Base-by-base conservation (phyloP, 2,797 vertebrate genomes). In the Sebastes nivosus region DNA sequence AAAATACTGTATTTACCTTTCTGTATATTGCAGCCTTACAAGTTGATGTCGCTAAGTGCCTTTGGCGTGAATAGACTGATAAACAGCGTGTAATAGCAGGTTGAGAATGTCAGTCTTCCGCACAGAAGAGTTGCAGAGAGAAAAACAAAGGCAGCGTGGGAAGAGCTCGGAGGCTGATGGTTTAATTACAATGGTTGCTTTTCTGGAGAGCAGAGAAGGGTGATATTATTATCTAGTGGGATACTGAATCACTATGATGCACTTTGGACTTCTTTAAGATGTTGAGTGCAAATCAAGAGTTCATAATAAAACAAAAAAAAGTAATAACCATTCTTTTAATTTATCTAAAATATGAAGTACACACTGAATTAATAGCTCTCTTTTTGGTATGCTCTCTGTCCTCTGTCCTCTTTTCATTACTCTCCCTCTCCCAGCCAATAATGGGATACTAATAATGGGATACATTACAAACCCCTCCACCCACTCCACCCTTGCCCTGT, bases 131-230 rank as follows among this genome's bases (percentile, higher is more conserved):
- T 52, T 38, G 74, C 57, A 25, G 64, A 4, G 69, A 50, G 58
- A 59, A 75, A 84, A 83, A 92, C 87, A 92, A 90, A 93, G 83
- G 87, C 88, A 76, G 79, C 30, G 82, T 88, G 82, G 84, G 87
- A 87, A 85, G 83, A 65, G 80, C 79, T 73, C 20, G 13, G 58
- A 59, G 74, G 69, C 79, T 87, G 93, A 92, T 77, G 90, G 18
- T 58, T 89, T 93, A 93, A 94, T 93, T 87, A 92, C 87, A 88
- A 32, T 90, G 79, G 72, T 89, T 90, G 81, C 12, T 68, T 79
- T 77, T 86, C 60, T 7, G 34, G 54, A 20, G n/a, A 8, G 46
- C 2, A n/a, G 30, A 18, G 50, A 14, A 65, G 67, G 71, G 54
- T 69, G 89, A 80, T 83, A 77, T 87, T 90, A 90, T 90, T 72